Base-by-base conservation (phyloP, 2,113 vertebrate species). In the Hassar affinis region DNA sequence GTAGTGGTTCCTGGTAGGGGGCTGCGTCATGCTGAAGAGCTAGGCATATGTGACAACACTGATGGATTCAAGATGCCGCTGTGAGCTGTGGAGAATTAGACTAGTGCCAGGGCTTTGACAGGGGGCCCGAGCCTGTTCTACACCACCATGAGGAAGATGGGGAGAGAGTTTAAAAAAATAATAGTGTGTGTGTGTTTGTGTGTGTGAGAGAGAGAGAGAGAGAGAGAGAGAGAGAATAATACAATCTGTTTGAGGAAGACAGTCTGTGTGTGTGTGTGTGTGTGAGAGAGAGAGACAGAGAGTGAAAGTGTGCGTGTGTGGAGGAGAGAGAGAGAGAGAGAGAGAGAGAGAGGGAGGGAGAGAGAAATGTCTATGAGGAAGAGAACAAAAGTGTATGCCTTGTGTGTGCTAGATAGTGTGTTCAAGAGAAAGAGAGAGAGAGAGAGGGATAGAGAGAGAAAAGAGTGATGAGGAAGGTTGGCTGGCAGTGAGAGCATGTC, bases 31-130 rank as follows among this genome's bases (percentile, higher is more conserved):
- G 81, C 85, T 87, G 79, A 51, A 85, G 88, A 52, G 25, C 59
- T 77, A 57, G 66, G 64, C 64, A 85, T 54, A 81, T 83, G 71
- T 84, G 81, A 87, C n/a, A 77, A 30, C 89, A 87, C 90, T 94
- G 94, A 95, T 93, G 89, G 93, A 78, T 95, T 92, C 95, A 95
- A 93, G 94, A 94, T 95, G 93, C 88, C 74, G 49, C 45, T 80
- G 66, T 68, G 80, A 74, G 57, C 75, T 59, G 20, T 64, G 76
- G 64, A 51, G 79, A 80, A 69, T 72, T 57, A 45, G 45, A 77
- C 51, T 33, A 71, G 61, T 83, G 80, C 82, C 72, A 85, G 77
- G 68, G 51, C 66, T 78, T 59, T 78, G 80, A 47, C 51, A 51
- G 51, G 72, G 79, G 42, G 61, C 30, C 75, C 35, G 49, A 66